Evolutionary conservation across 1,140 invertebrate genomes (phyloP).

Genomic region (Cyclargus thomasi): DNA sequence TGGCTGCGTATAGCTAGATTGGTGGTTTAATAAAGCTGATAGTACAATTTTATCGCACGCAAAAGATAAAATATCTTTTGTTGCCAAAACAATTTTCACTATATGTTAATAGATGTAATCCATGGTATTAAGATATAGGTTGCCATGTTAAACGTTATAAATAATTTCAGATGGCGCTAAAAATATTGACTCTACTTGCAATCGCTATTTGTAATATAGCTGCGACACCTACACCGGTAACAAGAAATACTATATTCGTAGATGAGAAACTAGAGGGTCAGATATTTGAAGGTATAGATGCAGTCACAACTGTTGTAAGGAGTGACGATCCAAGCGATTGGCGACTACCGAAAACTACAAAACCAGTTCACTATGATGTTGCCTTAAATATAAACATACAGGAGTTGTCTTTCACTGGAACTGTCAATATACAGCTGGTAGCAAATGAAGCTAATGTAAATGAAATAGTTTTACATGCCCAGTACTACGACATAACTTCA

Average conservation of each 20-base stretch:
- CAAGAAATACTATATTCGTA: conserved; percentile 48
- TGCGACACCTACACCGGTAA: conserved; percentile 30
- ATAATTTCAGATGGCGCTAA: conserved; percentile 50
- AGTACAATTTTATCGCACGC: not conserved
- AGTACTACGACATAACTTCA: conserved; percentile 67
- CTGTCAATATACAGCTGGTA: conserved; percentile 71
- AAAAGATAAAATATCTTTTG: not conserved
- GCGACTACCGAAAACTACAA: conserved; percentile 77
- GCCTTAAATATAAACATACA: conserved; percentile 40
- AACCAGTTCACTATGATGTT: conserved; percentile 77
- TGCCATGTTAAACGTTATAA: not conserved
- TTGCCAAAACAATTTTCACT: not conserved
- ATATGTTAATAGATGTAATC: too few relatives aligned
- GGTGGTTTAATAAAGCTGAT: not conserved
- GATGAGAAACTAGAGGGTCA: conserved; percentile 49
- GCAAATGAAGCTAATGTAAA: conserved; percentile 48
- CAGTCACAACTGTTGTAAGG: conserved; percentile 15
- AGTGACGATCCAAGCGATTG: conserved; percentile 40
- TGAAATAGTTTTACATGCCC: conserved; percentile 79
- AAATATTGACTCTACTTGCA: conserved; percentile 37
- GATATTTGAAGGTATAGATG: conserved; percentile 46
- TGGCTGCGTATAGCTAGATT: not conserved
- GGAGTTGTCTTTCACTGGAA: conserved; percentile 74
- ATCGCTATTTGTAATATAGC: conserved; percentile 27
- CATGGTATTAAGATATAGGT: not conserved